Conservation (phyloP, 2,888 invertebrate species). For the Apocheima hispidaria region DNA sequence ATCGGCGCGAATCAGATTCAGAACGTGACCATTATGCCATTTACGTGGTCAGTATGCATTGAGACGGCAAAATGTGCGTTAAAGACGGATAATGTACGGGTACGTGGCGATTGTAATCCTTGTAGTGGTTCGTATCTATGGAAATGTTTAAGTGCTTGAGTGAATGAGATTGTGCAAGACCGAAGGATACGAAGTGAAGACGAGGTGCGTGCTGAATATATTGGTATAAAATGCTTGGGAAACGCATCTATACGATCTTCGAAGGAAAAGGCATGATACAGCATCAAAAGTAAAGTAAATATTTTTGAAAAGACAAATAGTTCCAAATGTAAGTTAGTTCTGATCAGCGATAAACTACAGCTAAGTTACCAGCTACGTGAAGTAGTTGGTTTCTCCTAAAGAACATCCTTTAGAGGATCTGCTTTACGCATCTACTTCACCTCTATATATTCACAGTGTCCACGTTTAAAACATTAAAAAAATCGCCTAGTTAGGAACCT, state of each 20-base stretch:
- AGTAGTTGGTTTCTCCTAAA: too few relatives aligned
- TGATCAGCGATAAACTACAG: too few relatives aligned
- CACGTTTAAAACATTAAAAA: too few relatives aligned
- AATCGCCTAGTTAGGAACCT: too few relatives aligned
- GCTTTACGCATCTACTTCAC: too few relatives aligned
- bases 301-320: too few relatives aligned
- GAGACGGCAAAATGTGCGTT: conserved; percentile 60
- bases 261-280: not conserved
- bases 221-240: not conserved
- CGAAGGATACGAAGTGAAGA: not conserved
- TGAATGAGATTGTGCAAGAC: conserved; percentile 21
- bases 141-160: conserved; percentile 41
- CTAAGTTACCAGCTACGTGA: too few relatives aligned
- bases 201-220: not conserved
- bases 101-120: conserved; percentile 65
- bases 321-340: too few relatives aligned
- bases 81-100: conserved; percentile 65
- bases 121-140: conserved; percentile 67
- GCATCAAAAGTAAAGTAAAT: too few relatives aligned
- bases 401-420: too few relatives aligned
- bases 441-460: too few relatives aligned
- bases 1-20: conserved; percentile 35
- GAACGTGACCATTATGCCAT: conserved; percentile 55
- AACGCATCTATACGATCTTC: not conserved
- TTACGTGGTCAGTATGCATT: conserved; percentile 20